Base-by-base conservation (phyloP, 2,797 vertebrate genomes). In the Cyclopterus lumpus region DNA sequence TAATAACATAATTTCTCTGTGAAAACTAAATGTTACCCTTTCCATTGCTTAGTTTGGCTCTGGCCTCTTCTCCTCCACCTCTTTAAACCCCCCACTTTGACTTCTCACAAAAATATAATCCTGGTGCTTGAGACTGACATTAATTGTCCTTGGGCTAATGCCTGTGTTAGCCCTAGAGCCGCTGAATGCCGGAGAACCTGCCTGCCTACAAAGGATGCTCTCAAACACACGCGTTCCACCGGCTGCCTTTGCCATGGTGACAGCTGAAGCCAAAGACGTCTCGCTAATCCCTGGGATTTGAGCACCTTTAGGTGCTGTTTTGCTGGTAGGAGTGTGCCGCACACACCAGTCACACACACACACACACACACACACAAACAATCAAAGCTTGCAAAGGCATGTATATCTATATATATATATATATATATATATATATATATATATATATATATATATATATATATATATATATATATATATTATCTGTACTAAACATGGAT, bases 191-290 rank as follows among this genome's bases (percentile, higher is more conserved):
- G 34, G 51, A 54, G 86, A 72, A 90, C 85, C 85, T 65, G 75
- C 66, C 74, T n/a, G 55, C 66, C 80, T 85, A 80, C 67, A 81
- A 83, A 88, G 55, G 70, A 73, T 51, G 26, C 73, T 75, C 81
- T 85, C 77, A 63, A 75, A 82, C 82, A 55, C 75, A 84, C 68
- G 70, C 89, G 75, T 91, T 92, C 88, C 84, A 62, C 84, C 61
- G 72, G 83, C 89, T 84, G 89, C 86, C 83, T 92, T 92, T 79
- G 82, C 93, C 91, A 92, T 92, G 93, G 92, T 89, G 89, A 94
- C 93, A 86, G 86, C 82, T 73, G 79, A 91, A 91, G 92, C 89
- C 86, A 88, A 90, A 91, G 88, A 91, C 60, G 75, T 87, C 69
- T 86, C 5, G 73, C 89, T 94, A 91, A 93, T 92, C 91, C 83